Base-by-base conservation (phyloP, 2,113 vertebrate species). In the Pachypanchax playfairii region DNA sequence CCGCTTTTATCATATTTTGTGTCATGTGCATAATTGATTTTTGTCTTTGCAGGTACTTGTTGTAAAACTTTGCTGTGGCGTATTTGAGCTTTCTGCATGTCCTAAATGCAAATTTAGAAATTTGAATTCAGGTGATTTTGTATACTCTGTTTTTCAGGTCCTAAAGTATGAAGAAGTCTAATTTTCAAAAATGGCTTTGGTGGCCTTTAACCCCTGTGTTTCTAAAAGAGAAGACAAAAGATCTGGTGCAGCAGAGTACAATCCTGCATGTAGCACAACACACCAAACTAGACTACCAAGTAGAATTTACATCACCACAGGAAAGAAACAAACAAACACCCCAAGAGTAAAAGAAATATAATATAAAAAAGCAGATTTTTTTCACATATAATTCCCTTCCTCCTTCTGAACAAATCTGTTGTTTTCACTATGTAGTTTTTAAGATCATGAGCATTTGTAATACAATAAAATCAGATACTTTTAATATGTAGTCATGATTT, bases 341-440 rank as follows among this genome's bases (percentile, higher is more conserved):
- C 67, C 55, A 39, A 71, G 72, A 81, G 63, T 65, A 8, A 0
- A 41, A 54, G 65, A 52, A 70, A 77, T 44, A 75, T 80, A 79
- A 85, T 79, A 77, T 81, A 80, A 78, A 85, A n/a, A 79, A 67
- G 58, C 66, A 63, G 61, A 64, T 78, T 83, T 76, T 29, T 55
- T 75, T n/a, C n/a, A n/a, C 39, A 55, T 39, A 69, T 81, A 1
- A 0, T 56, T 73, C 29, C 55, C 54, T 54, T 75, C 8, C 18
- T 63, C 48, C 51, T 35, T 29, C 46, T n/a, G 39, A 50, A 56
- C 57, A 75, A 55, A 70, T 74, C 48, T 65, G 46, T 28, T 47
- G 20, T 71, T 78, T 69, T 29, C 31, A 54, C 56, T 76, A 7
- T 56, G 49, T 28, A 17, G 48, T 60, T 58, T 56, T 54, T 72